phyloP scores from a whole-genome alignment of 2,797 vertebrate genomes.

The Anableps anableps region DNA sequence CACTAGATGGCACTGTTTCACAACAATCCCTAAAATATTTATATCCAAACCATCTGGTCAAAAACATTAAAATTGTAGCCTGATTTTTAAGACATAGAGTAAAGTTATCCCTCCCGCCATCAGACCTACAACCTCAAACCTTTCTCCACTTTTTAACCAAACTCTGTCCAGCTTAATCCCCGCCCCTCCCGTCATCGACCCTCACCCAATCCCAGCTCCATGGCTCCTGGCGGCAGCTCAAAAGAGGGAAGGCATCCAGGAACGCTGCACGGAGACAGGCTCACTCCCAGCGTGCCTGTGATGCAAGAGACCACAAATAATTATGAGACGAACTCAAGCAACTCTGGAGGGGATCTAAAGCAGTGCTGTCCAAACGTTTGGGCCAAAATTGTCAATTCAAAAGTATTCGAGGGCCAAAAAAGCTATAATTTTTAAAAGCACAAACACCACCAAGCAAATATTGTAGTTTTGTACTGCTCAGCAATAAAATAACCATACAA shows the following conservation, averaged over 20 bases:
- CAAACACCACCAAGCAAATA: too few species aligned
- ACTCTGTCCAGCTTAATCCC: not conserved
- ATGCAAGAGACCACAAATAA: not conserved
- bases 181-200: not conserved
- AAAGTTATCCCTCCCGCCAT: not conserved
- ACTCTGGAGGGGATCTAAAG: not conserved
- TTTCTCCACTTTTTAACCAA: not conserved
- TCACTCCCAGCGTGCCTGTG: conserved; percentile 91
- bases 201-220: conserved; percentile 95
- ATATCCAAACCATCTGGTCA: not conserved
- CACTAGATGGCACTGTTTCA: conserved; percentile 5
- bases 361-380: too few species aligned
- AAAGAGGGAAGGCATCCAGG: conserved; percentile 90
- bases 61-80: not conserved
- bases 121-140: too few species aligned
- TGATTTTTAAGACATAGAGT: not conserved
- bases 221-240: conserved; percentile 85
- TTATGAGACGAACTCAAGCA: fast-evolving
- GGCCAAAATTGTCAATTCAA: too few species aligned
- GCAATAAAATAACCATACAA: too few species aligned
- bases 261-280: conserved; percentile 92
- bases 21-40: not conserved
- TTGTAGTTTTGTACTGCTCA: too few species aligned
- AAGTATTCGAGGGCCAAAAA: too few species aligned
- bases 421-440: too few species aligned